Evolutionary conservation across 1,140 invertebrate genomes (phyloP).

Genomic region (Adoxophyes honmai): DNA sequence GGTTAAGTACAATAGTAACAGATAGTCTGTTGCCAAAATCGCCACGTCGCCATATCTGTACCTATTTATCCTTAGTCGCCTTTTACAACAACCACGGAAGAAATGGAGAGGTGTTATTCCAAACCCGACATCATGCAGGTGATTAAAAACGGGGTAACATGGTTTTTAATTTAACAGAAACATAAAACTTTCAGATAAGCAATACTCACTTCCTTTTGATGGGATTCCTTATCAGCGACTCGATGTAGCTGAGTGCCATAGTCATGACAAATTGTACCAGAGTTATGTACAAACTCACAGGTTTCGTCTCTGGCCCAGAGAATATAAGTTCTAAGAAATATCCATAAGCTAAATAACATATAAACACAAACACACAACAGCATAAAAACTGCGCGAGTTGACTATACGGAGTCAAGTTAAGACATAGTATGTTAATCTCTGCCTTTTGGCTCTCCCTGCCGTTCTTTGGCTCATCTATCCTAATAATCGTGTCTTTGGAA

Average conservation of each 20-base stretch:
- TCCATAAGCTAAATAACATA: conserved; percentile 93
- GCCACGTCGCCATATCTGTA: too few relatives aligned
- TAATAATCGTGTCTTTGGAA: conserved; percentile 55
- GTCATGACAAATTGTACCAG: conserved; percentile 95
- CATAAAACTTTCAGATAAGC: not conserved
- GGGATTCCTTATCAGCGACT: conserved; percentile 83
- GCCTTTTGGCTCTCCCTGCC: conserved; percentile 34
- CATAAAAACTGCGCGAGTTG: conserved; percentile 85
- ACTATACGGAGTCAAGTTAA: conserved; percentile 84
- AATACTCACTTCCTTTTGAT: conserved; percentile 82
- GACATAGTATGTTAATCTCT: conserved; percentile 83
- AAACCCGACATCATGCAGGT: too few relatives aligned
- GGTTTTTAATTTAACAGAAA: not conserved
- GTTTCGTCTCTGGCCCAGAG: conserved; percentile 90
- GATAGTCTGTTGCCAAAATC: too few relatives aligned
- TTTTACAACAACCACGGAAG: too few relatives aligned
- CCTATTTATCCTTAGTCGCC: too few relatives aligned
- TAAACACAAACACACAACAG: conserved; percentile 88
- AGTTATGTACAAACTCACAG: conserved; percentile 95
- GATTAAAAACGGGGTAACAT: too few relatives aligned
- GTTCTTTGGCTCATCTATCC: conserved; percentile 39
- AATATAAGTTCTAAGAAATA: conserved; percentile 97
- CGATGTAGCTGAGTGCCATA: conserved; percentile 87
- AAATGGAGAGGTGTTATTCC: too few relatives aligned
- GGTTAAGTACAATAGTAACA: too few relatives aligned